Conservation (phyloP, 2,888 invertebrate species). For the Coelinius sp. region DNA sequence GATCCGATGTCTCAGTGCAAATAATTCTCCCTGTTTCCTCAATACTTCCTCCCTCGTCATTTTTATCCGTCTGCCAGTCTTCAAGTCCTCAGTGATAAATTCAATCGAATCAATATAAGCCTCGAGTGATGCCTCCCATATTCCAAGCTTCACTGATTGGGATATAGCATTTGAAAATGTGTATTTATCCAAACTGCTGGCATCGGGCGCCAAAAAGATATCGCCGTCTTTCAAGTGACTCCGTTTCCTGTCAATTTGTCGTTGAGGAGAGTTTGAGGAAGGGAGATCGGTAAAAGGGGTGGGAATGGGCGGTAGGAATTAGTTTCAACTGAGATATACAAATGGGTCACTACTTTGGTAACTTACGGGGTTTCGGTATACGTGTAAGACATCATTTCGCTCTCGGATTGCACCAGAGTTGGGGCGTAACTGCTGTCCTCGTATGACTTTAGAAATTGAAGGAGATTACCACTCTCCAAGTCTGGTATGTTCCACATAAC, state of each 20-base stretch:
- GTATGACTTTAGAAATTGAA: constrained; percentile 80
- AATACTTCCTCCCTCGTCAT: constrained; percentile 82
- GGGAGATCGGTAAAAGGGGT: too few species aligned
- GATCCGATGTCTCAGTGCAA: constrained; percentile 88
- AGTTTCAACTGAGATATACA: neutral
- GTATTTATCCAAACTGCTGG: constrained; percentile 85
- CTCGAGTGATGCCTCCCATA: constrained; percentile 93
- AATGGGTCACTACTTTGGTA: constrained; percentile 4
- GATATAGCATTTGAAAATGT: constrained; percentile 96
- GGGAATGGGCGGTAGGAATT: neutral
- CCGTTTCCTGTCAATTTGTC: constrained; percentile 60
- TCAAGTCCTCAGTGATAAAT: constrained; percentile 84
- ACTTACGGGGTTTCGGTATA: constrained; percentile 74
- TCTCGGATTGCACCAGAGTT: constrained; percentile 81
- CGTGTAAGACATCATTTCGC: constrained; percentile 87
- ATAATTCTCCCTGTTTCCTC: constrained; percentile 88
- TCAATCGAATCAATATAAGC: constrained; percentile 88
- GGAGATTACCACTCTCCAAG: constrained; percentile 82
- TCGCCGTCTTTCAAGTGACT: constrained; percentile 71
- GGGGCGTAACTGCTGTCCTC: constrained; percentile 81
- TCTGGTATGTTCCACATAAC: constrained; percentile 93
- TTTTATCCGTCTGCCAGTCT: constrained; percentile 80
- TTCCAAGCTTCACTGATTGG: constrained; percentile 92
- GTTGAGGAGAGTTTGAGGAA: neutral
- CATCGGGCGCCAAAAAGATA: constrained; percentile 73